Conservation (phyloP, 2,888 invertebrate genomes). For the Cerastis leucographa region DNA sequence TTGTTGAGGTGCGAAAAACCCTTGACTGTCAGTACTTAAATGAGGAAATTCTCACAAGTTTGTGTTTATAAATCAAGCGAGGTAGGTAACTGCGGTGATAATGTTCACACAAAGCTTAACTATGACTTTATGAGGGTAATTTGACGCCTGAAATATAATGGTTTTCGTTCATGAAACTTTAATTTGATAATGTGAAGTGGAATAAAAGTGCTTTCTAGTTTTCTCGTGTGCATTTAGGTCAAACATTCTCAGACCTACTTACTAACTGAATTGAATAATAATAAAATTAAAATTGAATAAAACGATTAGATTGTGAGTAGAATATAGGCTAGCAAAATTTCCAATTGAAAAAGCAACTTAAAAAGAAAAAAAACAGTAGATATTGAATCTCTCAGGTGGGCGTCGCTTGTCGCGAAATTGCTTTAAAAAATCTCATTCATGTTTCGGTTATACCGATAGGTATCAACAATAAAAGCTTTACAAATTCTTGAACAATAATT, state of each 20-base stretch:
- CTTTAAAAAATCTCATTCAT: not conserved
- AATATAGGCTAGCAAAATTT: not conserved
- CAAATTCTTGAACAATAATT: not conserved
- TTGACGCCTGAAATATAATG: slow-evolving; percentile 47
- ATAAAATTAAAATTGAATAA: not conserved
- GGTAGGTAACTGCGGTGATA: slow-evolving; percentile 26
- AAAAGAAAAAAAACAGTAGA: not conserved
- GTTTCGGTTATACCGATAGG: slow-evolving; percentile 4
- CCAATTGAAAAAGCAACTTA: not conserved
- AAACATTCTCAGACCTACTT: not conserved
- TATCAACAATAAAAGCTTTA: not conserved
- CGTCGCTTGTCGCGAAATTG: not conserved
- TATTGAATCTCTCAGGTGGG: not conserved
- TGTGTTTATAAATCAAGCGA: slow-evolving; percentile 35
- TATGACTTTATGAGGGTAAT: slow-evolving; percentile 35
- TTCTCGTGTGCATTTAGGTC: not conserved
- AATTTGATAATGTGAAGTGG: slow-evolving; percentile 32
- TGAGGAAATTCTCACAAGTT: slow-evolving; percentile 22
- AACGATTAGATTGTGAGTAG: not conserved
- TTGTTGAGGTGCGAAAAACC: slow-evolving; percentile 40
- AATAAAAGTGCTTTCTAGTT: slow-evolving; percentile 33
- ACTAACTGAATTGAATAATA: not conserved
- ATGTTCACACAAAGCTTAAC: slow-evolving; percentile 14
- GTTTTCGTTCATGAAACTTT: slow-evolving; percentile 45
- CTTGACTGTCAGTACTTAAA: slow-evolving; percentile 26